These are phyloP conservation scores for Pyrocoelia pectoralis DNA, from an alignment of 2,888 invertebrate genomes.

Conservation along the genomic window DNA sequence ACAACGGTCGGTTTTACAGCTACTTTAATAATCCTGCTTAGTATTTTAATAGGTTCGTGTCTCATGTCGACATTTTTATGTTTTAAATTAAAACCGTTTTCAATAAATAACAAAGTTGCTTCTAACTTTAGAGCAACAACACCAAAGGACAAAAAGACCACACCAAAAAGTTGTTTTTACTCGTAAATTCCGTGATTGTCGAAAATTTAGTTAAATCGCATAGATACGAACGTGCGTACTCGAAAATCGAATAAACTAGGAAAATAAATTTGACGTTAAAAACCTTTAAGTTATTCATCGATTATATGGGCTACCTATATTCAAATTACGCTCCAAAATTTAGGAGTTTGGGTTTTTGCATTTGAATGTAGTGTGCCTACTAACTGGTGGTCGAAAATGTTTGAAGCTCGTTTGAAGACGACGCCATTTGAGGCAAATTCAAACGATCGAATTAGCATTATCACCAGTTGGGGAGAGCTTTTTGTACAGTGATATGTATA, in stretches of 20 bases:
- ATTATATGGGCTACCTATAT: neutral
- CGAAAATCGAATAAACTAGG: neutral
- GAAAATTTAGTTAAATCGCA: neutral
- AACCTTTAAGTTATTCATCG: conserved; percentile 4
- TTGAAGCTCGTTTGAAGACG: no score
- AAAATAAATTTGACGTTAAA: conserved; percentile 15
- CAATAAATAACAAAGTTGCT: conserved; percentile 43
- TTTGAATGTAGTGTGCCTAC: no score
- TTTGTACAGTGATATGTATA: conserved; percentile 38
- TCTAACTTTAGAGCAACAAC: conserved; percentile 16
- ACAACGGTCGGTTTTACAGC: conserved; percentile 93
- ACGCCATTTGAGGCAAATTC: no score
- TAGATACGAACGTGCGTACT: conserved; percentile 41
- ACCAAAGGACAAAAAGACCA: conserved; percentile 56
- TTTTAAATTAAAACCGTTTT: conserved; percentile 78
- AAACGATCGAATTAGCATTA: no score
- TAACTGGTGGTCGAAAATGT: no score
- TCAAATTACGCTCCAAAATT: no score
- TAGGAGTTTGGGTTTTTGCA: no score
- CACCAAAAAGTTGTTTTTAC: conserved; percentile 72
- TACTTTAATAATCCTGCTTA: conserved; percentile 82
- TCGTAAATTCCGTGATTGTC: conserved; percentile 58
- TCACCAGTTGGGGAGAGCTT: neutral
- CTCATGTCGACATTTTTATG: conserved; percentile 86
- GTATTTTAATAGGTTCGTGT: conserved; percentile 84